These are phyloP conservation scores for Tryphoninae sp. DNA, from an alignment of 2,888 invertebrate genomes.

Conservation along the genomic window DNA sequence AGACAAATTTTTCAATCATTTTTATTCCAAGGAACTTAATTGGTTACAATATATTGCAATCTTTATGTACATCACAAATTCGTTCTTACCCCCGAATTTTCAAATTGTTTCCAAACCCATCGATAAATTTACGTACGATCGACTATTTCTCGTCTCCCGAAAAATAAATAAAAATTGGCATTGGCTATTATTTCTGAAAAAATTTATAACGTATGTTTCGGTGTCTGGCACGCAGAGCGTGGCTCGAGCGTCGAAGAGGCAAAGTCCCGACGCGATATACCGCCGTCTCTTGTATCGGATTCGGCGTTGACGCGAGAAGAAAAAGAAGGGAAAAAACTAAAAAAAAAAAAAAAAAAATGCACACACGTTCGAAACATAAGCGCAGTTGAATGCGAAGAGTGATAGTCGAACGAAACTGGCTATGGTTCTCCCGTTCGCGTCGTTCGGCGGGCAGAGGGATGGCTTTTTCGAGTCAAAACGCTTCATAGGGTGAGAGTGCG, in stretches of 20 bases:
- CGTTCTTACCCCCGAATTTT: too few species aligned
- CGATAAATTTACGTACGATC: too few species aligned
- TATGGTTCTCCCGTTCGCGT: conserved; percentile 5
- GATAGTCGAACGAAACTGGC: conserved; percentile 32
- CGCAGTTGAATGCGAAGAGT: conserved; percentile 48
- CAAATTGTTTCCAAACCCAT: too few species aligned
- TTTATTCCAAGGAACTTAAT: neutral
- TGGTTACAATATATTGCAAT: too few species aligned
- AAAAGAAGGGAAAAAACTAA: conserved; percentile 54
- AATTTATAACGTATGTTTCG: neutral
- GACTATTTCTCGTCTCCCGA: too few species aligned
- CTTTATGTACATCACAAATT: too few species aligned
- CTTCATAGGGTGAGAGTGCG: conserved; percentile 60
- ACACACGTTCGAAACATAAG: neutral
- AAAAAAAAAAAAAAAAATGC: neutral
- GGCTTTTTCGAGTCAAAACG: conserved; percentile 65
- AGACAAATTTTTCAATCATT: neutral
- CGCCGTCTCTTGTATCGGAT: conserved; percentile 65
- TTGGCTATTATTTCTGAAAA: neutral
- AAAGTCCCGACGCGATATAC: too few species aligned
- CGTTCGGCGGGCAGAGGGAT: conserved; percentile 19
- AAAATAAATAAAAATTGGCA: neutral
- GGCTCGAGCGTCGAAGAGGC: neutral
- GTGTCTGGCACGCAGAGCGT: neutral
- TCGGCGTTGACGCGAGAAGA: conserved; percentile 51